phyloP scores from a whole-genome alignment of 2,797 vertebrate genomes.

The Phrynocephalus guinanensis region DNA sequence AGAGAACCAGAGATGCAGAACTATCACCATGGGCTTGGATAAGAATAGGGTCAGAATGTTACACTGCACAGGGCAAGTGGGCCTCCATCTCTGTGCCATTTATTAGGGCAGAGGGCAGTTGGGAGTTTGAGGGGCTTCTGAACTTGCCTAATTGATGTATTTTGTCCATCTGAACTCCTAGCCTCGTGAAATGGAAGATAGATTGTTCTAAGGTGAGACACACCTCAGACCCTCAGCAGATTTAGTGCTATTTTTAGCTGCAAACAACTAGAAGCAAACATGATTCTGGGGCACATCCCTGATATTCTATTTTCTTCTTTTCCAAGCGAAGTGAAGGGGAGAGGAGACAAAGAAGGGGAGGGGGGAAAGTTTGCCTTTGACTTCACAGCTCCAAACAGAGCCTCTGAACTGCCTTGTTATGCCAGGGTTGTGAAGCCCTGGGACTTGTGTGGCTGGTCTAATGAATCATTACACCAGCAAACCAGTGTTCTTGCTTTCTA shows the following conservation, averaged over 20 bases:
- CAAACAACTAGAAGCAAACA: constrained; percentile 34
- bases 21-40: too few relatives aligned
- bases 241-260: constrained; percentile 59
- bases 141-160: too few relatives aligned
- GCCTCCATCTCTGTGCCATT: too few relatives aligned
- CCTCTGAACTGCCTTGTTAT: constrained; percentile 60
- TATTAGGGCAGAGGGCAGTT: too few relatives aligned
- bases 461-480: constrained; percentile 74
- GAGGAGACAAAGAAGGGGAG: too few relatives aligned
- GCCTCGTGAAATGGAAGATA: constrained; percentile 45
- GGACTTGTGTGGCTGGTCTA: constrained; percentile 64
- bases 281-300: not conserved
- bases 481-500: constrained; percentile 65
- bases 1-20: too few relatives aligned
- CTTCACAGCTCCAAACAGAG: constrained; percentile 63
- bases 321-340: constrained; percentile 32
- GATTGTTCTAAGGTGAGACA: constrained; percentile 37
- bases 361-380: constrained; percentile 36
- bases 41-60: too few relatives aligned
- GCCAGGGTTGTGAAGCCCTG: constrained; percentile 56
- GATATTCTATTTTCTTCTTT: constrained; percentile 49
- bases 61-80: too few relatives aligned
- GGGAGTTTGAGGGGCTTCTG: too few relatives aligned
- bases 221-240: constrained; percentile 49
- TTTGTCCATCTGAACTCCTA: constrained; percentile 23